Conservation (phyloP, 2,797 vertebrate genomes). For the Microtus agrestis region DNA sequence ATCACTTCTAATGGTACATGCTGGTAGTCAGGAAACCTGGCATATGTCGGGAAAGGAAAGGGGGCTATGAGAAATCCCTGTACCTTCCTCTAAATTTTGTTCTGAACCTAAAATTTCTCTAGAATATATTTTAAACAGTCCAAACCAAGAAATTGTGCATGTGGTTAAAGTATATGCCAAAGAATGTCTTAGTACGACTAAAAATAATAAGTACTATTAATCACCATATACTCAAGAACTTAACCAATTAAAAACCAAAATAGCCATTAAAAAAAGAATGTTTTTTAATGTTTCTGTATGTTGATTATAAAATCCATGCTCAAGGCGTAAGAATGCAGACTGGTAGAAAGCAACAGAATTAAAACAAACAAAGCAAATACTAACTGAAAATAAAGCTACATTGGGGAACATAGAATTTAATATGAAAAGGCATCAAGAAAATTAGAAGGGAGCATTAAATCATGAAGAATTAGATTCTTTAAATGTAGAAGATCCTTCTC, state of each 20-base stretch:
- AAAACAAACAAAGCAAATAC: constrained; percentile 8
- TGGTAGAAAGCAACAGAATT: constrained; percentile 8
- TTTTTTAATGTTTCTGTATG: neutral
- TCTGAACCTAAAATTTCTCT: neutral
- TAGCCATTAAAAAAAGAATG: neutral
- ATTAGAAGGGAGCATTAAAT: constrained; percentile 50
- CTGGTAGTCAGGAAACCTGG: neutral
- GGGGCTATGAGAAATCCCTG: neutral
- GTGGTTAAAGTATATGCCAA: neutral
- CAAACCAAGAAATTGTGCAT: neutral
- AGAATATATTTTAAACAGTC: neutral
- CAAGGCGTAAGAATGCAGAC: constrained; percentile 31
- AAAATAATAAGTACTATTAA: constrained; percentile 30
- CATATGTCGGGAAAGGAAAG: neutral
- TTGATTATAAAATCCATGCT: neutral
- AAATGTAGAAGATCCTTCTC: constrained; percentile 55
- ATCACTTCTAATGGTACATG: neutral
- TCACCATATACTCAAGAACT: constrained; percentile 14
- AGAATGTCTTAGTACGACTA: neutral
- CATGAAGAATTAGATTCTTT: constrained; percentile 45
- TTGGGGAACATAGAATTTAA: constrained; percentile 19
- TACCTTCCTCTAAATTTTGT: neutral
- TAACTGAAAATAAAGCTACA: constrained; percentile 60
- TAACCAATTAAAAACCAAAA: constrained; percentile 45
- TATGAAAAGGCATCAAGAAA: constrained; percentile 29